Base-by-base conservation (phyloP, 2,888 invertebrate genomes). In the Dryobota labecula region DNA sequence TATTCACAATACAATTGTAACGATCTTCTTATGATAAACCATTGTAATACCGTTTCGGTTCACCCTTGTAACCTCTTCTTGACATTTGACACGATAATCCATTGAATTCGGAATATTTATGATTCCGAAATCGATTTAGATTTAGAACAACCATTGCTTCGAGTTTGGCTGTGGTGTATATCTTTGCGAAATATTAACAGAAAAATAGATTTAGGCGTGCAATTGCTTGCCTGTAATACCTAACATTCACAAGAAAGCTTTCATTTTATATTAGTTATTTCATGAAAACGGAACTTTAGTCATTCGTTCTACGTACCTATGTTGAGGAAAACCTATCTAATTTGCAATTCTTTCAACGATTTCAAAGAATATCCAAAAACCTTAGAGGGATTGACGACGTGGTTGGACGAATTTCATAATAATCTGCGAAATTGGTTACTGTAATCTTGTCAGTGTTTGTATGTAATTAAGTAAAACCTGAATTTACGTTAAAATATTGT, bases 21-120 rank as follows among this genome's bases (percentile, higher is more conserved):
- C 33, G 57, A 74, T 77, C 33, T 73, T 20, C 30, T 6, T 47
- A 49, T 54, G 68, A 65, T 68, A 68, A 68, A 27, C 51, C 51
- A 57, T 64, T 68, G 75, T 47, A 15, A 75, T 36, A 24, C 64
- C 13, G n/a, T 47, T 75, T 49, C 3, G 51, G 43, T 6, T 73
- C 68, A n/a, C 41, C 68, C 30, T 45, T 65, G 53, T 71, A 70
- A 68, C 56, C 67, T 66, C 67, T 62, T 60, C 33, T 41, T 57
- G 71, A 57, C 58, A 36, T 69, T 72, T 27, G 65, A 77, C 24
- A 66, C 56, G 57, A 79, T 61, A 57, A 76, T 76, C 53, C 24
- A 63, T 76, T 58, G 53, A 41, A 62, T 56, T 41, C 47, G 9
- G 56, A 61, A 58, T 68, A 68, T 69, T 64, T 54, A 54, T 70